Conservation (phyloP, 2,888 invertebrate species). For the Caenorhabditis auriculariae region DNA sequence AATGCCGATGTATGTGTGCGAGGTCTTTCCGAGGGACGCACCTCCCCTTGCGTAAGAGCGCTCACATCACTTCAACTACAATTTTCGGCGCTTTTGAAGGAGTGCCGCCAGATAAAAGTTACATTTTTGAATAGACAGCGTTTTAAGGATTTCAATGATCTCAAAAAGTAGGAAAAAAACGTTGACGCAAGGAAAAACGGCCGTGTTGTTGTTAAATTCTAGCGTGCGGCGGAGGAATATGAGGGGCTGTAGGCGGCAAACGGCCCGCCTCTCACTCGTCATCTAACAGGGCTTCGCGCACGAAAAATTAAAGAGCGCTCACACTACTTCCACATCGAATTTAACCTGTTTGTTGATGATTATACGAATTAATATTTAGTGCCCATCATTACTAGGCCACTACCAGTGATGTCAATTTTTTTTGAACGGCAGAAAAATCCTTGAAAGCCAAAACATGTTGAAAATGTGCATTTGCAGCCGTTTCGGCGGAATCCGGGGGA, state of each 20-base stretch:
- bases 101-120: not conserved
- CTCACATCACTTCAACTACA: constrained; percentile 8
- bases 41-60: constrained; percentile 13
- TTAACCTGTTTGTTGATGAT: not conserved
- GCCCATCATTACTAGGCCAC: not conserved
- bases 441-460: too few relatives aligned
- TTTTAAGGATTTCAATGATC: not conserved
- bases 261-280: constrained; percentile 16
- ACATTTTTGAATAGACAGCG: not conserved
- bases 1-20: constrained; percentile 37
- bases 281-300: constrained; percentile 8
- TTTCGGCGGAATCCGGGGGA: constrained; percentile 11
- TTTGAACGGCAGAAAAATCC: not conserved
- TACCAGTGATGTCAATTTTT: not conserved
- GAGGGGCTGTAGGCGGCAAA: constrained; percentile 7
- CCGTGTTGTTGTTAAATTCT: too few relatives aligned
- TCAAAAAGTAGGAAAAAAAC: not conserved
- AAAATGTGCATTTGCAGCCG: not conserved
- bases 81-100: not conserved
- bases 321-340: not conserved
- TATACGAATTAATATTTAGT: too few relatives aligned
- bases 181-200: too few relatives aligned
- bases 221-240: constrained; percentile 12
- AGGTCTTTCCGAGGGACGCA: constrained; percentile 17
- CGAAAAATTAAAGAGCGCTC: constrained; percentile 21